Base-by-base conservation (phyloP, 2,797 vertebrate genomes). In the Muraenolepis orangiensis region DNA sequence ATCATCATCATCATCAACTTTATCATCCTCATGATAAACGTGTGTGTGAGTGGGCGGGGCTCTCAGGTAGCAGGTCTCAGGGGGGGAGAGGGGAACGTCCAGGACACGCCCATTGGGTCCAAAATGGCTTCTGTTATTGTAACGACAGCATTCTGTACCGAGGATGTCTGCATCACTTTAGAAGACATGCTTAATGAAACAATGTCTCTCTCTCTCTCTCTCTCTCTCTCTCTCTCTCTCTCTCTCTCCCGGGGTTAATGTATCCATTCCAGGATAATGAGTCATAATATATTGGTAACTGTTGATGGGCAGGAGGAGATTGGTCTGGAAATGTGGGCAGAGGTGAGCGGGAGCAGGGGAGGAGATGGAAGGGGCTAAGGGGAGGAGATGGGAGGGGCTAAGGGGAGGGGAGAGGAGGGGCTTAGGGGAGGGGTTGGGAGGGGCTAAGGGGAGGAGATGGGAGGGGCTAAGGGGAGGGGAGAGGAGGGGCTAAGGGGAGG, bases 231-330 rank as follows among this genome's bases (percentile, higher is more conserved):
- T 31, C 78, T 80, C 83, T 93, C 94, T 91, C 93, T 89, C 95
- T 94, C 89, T 95, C 94, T 96, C 95, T 95, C 95, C 95, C 95
- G 93, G 92, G 95, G 93, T 95, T 96, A 96, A 97, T 95, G 94
- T 95, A 95, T 96, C 96, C 96, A 96, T 97, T 96, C 95, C 94
- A 91, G 85, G 95, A 96, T 96, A 96, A 97, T 96, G 96, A 95
- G 96, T 96, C 95, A 97, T 96, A 97, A 96, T 94, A 96, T 91
- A 95, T 98, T 96, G 96, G 96, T 96, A 95, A 96, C 93, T 96
- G 96, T 96, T 96, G 95, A 96, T 98, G 93, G 91, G 51, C 20
- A 57, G 51, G 51, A 57, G n/a, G 51, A 57, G n/a, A 57, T 57
- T 57, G 51, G 6, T 18, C 51, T 57, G 51, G 51, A 57, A n/a